Conservation (phyloP, 2,888 invertebrate species). For the Eristalinus sepulchralis region DNA sequence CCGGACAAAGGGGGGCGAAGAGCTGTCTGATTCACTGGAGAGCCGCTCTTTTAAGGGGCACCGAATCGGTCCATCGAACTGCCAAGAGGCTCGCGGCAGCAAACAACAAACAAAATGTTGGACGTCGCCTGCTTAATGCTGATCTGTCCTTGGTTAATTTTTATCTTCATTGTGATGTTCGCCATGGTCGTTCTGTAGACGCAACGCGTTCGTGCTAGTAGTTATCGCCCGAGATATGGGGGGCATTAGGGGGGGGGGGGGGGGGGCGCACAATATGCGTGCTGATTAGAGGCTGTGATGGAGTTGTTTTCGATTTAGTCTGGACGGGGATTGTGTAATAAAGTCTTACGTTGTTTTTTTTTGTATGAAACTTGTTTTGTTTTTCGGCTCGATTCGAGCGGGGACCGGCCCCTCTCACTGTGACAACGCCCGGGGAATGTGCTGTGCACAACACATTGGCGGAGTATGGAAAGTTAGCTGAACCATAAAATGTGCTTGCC, state of each 20-base stretch:
- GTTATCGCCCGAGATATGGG: background rate
- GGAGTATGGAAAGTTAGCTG: constrained; percentile 43
- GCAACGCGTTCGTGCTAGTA: background rate
- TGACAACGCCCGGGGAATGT: background rate
- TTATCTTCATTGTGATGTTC: constrained; percentile 85
- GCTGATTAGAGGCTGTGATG: constrained; percentile 53
- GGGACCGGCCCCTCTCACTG: background rate
- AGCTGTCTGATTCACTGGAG: constrained; percentile 5
- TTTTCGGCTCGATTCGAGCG: background rate
- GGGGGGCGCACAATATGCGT: background rate
- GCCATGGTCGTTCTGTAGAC: constrained; percentile 85
- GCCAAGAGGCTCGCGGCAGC: background rate
- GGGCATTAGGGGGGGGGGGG: background rate
- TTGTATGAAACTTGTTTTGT: background rate
- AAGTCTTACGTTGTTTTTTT: constrained; percentile 12
- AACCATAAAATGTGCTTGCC: constrained; percentile 21
- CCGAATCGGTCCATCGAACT: background rate
- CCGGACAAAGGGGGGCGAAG: background rate
- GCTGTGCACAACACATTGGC: background rate
- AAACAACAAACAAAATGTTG: constrained; percentile 74
- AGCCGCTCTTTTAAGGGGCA: background rate
- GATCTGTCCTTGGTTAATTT: constrained; percentile 86
- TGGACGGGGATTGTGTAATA: constrained; percentile 54
- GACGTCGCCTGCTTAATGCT: constrained; percentile 84
- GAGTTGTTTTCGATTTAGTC: constrained; percentile 7